Percentiles rank a stretch among this genome's conserved stretches.
Conservation (phyloP, 1,140 invertebrate genomes). For the Zaprionus ornatus region DNA sequence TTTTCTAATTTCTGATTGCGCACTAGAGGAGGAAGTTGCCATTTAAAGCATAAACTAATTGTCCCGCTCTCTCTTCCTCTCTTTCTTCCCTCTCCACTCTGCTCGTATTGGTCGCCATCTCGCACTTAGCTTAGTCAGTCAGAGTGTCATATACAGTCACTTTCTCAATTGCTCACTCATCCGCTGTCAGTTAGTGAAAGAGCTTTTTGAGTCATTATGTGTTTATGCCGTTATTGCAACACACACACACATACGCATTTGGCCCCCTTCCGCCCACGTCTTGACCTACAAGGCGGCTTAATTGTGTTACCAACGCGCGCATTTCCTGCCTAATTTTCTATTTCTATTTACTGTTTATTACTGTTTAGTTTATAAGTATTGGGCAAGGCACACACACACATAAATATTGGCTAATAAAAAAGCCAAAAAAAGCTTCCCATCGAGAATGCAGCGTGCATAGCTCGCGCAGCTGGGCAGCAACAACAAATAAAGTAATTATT, state of each 20-base stretch:
- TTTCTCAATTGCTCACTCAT: conserved; percentile 35
- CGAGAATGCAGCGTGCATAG: conserved; percentile 57
- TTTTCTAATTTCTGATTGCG: conserved; percentile 63
- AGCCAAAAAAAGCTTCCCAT: conserved; percentile 50
- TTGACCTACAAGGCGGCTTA: conserved; percentile 69
- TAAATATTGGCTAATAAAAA: conserved; percentile 63
- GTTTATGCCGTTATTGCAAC: conserved; percentile 38
- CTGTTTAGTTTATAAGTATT: conserved; percentile 55
- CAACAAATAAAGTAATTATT: conserved; percentile 78
- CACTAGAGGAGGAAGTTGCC: conserved; percentile 49
- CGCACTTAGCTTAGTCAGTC: background rate
- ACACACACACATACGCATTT: background rate
- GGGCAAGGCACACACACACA: conserved; percentile 25
- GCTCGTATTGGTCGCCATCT: background rate
- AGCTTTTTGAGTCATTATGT: conserved; percentile 35
- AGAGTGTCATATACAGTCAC: conserved; percentile 4
- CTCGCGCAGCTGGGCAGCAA: conserved; percentile 52
- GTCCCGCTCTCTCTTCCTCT: background rate
- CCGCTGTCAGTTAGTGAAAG: conserved; percentile 27
- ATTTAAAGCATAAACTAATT: conserved; percentile 65
- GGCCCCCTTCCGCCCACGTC: conserved; percentile 42
- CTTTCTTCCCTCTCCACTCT: background rate
- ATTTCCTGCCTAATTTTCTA: conserved; percentile 52
- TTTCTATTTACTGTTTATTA: conserved; percentile 70
- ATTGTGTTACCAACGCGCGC: conserved; percentile 48